phyloP scores from a whole-genome alignment of 2,797 vertebrate genomes.

The Pristis pectinata region DNA sequence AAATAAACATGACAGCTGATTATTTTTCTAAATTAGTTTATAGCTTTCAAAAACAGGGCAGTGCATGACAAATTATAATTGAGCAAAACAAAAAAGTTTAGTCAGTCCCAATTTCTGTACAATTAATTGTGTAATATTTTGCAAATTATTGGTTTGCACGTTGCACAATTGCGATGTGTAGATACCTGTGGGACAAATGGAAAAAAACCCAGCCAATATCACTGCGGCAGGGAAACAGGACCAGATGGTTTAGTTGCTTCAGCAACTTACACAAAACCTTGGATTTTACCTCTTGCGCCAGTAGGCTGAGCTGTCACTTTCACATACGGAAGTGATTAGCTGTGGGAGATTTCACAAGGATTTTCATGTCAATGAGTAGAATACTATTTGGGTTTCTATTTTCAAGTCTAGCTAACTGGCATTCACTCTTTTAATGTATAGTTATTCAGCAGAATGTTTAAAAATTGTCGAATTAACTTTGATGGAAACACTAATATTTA shows the following conservation, averaged over 20 bases:
- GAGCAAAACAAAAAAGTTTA: neutral
- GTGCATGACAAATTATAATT: neutral
- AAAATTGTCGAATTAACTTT: neutral
- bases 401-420: neutral
- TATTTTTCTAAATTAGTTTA: neutral
- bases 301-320: neutral
- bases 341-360: neutral
- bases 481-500: neutral
- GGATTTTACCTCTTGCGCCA: neutral
- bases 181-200: neutral
- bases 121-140: neutral
- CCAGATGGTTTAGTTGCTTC: neutral
- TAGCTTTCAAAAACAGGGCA: neutral
- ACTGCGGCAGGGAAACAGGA: neutral
- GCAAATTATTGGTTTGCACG: neutral
- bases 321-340: neutral
- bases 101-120: neutral
- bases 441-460: neutral
- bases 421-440: neutral
- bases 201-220: neutral
- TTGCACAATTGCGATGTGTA: neutral
- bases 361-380: neutral
- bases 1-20: too few species aligned
- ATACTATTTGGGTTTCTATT: too few species aligned
- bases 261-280: neutral